Percentiles rank a stretch among this genome's conserved stretches.
phyloP scores from a whole-genome alignment of 2,888 invertebrate genomes.

The Melipona beecheii region DNA sequence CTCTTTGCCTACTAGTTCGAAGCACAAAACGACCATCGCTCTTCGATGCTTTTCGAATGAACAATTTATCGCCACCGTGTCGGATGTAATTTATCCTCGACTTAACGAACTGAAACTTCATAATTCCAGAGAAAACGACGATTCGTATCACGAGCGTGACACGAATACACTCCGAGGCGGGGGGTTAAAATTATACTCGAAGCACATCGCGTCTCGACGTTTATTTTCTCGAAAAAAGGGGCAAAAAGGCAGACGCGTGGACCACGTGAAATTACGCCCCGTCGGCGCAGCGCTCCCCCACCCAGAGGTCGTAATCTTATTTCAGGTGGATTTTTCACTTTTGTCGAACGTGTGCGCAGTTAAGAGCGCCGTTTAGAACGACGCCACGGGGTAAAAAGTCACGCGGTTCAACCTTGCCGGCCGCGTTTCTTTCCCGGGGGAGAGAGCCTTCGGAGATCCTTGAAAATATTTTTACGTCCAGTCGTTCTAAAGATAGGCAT shows the following conservation, averaged over 20 bases:
- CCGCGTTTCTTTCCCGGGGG: conserved; percentile 57
- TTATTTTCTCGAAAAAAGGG: too few relatives aligned
- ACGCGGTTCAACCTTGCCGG: conserved; percentile 42
- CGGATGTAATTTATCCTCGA: too few relatives aligned
- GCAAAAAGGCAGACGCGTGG: too few relatives aligned
- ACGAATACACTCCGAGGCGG: too few relatives aligned
- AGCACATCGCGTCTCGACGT: neutral
- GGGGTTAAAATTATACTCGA: neutral
- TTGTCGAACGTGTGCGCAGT: neutral
- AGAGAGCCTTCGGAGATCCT: conserved; percentile 62
- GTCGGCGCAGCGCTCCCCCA: neutral
- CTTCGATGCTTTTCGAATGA: too few relatives aligned
- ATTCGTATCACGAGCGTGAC: too few relatives aligned
- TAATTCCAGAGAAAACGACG: too few relatives aligned
- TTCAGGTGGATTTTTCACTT: conserved; percentile 18
- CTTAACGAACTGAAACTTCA: too few relatives aligned
- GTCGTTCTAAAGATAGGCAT: conserved; percentile 66
- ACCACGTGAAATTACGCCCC: neutral
- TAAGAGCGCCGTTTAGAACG: conserved; percentile 57
- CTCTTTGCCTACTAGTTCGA: too few relatives aligned
- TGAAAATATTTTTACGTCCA: conserved; percentile 70
- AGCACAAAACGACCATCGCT: too few relatives aligned
- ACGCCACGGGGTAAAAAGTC: conserved; percentile 51
- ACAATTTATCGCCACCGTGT: too few relatives aligned
- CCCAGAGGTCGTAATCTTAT: conserved; percentile 6